Percentiles rank a stretch among this genome's conserved stretches.
Evolutionary conservation across 2,888 invertebrate genomes (phyloP).

Genomic region (Ceratothoa steindachneri): DNA sequence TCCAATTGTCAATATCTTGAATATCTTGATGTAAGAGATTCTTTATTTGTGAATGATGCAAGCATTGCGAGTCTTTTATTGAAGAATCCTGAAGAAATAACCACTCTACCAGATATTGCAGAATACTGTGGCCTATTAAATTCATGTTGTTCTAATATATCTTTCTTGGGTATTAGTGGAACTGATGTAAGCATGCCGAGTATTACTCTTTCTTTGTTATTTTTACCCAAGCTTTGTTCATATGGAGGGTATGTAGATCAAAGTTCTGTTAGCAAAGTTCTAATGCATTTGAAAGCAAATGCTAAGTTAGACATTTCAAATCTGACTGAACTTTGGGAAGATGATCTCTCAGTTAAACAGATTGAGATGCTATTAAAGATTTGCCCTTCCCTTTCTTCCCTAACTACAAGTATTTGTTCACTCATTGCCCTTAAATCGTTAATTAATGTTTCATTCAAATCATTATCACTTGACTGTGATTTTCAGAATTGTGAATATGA

Average conservation of each 20-base stretch:
- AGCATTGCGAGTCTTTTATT: slow-evolving; percentile 23
- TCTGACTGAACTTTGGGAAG: slow-evolving; percentile 23
- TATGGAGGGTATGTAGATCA: slow-evolving; percentile 26
- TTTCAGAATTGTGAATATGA: background rate
- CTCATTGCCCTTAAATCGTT: background rate
- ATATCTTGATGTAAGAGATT: slow-evolving; percentile 30
- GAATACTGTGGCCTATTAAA: slow-evolving; percentile 1
- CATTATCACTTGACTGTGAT: slow-evolving; percentile 21
- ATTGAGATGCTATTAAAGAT: slow-evolving; percentile 5
- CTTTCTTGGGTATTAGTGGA: slow-evolving; percentile 20
- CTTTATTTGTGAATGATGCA: slow-evolving; percentile 23
- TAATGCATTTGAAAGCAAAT: slow-evolving; percentile 17
- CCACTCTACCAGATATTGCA: background rate
- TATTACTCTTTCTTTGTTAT: slow-evolving; percentile 18
- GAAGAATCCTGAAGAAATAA: slow-evolving; percentile 9
- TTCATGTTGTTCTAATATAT: slow-evolving; percentile 20
- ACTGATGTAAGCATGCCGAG: slow-evolving; percentile 19
- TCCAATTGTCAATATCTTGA: slow-evolving; percentile 25
- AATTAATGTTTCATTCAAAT: slow-evolving; percentile 10
- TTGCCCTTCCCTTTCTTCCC: slow-evolving; percentile 24
- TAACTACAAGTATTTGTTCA: slow-evolving; percentile 4
- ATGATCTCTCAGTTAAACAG: slow-evolving; percentile 9
- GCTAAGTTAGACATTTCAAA: slow-evolving; percentile 5
- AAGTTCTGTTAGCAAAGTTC: slow-evolving; percentile 18
- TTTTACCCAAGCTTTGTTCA: slow-evolving; percentile 26